phyloP scores from a whole-genome alignment of 1,140 invertebrate genomes.

The Hyposmocoma kahamanoa region DNA sequence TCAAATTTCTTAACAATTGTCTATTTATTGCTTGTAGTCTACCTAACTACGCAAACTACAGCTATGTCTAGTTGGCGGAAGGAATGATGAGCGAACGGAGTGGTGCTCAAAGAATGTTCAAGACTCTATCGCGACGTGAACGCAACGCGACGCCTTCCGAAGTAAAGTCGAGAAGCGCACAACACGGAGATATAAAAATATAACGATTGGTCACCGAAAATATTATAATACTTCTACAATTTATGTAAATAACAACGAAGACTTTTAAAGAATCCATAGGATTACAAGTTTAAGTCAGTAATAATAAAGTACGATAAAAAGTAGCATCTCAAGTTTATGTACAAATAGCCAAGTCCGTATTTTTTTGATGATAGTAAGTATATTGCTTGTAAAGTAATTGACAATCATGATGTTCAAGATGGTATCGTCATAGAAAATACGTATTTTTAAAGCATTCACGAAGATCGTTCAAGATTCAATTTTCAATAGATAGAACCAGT shows the following conservation, averaged over 20 bases:
- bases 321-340: no score
- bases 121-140: no score
- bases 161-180: conserved; percentile 25
- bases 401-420: no score
- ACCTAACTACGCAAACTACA: conserved; percentile 41
- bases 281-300: background rate
- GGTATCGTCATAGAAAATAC: no score
- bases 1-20: conserved; percentile 52
- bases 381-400: no score
- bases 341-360: no score
- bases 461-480: no score
- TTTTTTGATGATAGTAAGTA: no score
- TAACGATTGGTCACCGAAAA: conserved; percentile 25
- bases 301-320: background rate
- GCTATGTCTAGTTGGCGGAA: conserved; percentile 19
- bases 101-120: conserved; percentile 11
- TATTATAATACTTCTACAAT: background rate
- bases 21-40: conserved; percentile 60
- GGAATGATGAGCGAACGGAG: background rate
- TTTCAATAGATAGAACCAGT: no score
- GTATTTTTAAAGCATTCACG: no score
- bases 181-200: conserved; percentile 33
- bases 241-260: background rate
- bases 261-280: conserved; percentile 1
- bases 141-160: conserved; percentile 15